These are phyloP conservation scores for Pelusios castaneus DNA, from an alignment of 2,113 vertebrate genomes.

Conservation along the genomic window DNA sequence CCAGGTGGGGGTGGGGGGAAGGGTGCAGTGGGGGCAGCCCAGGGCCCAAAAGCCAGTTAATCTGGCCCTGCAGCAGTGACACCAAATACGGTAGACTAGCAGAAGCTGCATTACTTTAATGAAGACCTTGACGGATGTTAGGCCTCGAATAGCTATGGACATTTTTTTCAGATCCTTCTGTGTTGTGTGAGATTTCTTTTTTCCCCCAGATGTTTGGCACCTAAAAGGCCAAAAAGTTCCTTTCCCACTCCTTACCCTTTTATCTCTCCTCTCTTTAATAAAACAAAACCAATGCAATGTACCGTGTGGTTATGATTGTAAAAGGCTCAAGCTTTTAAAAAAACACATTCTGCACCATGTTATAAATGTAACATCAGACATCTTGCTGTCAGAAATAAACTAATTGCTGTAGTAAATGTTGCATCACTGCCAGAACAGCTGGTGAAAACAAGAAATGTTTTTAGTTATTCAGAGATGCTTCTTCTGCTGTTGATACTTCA, in stretches of 20 bases:
- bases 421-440: background rate
- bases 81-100: conserved; percentile 13
- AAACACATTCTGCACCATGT: conserved; percentile 18
- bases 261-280: background rate
- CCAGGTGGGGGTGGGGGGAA: too few species aligned
- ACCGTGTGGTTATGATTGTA: background rate
- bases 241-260: background rate
- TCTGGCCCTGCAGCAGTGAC: background rate
- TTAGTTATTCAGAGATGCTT: rapidly evolving
- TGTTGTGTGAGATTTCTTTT: background rate
- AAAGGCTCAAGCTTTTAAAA: background rate
- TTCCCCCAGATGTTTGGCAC: conserved; percentile 28
- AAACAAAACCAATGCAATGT: background rate
- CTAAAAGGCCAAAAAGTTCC: background rate
- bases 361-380: background rate
- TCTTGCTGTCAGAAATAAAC: conserved; percentile 19
- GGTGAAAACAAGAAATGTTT: background rate
- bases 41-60: too few species aligned
- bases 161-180: conserved; percentile 20
- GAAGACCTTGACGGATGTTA: conserved; percentile 38
- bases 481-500: conserved; percentile 15
- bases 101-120: conserved; percentile 36
- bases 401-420: background rate
- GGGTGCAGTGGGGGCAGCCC: too few species aligned
- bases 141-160: conserved; percentile 19